Base-by-base conservation (phyloP, 2,888 invertebrate species). In the Spodoptera picta region DNA sequence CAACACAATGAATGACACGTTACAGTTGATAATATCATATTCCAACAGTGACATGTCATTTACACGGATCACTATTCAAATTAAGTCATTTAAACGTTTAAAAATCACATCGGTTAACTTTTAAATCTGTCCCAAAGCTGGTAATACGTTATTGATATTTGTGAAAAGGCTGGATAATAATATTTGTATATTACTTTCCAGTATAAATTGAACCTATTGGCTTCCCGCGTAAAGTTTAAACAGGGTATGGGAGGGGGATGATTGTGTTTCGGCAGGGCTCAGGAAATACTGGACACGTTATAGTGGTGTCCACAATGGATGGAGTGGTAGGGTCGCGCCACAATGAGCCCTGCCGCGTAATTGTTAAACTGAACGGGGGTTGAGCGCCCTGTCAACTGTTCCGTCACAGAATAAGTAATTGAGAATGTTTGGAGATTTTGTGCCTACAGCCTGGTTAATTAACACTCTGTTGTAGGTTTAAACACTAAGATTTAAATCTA, bases 121-220 rank as follows among this genome's bases (percentile, higher is more conserved):
- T 92, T 89, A 92, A 94, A 94, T 93, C 92, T 89, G 87, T 87
- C 88, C 87, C 85, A 88, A 88, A 88, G 91, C 90, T 86, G 86
- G 91, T 93, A 93, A 93, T 92, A 92, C 91, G 90, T 92, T 93
- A 94, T 93, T 94, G 94, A 93, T 94, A 94, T 94, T 93, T 93
- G 91, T 92, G 90, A 92, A 92, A 92, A 88, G 90, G 87, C 89
- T 87, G 91, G 92, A 92, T 94, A 94, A 94, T 93, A 94, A 94
- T 94, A 94, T 94, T 94, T 94, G 93, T 93, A 87, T 89, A 88
- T 84, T 78, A 80, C 79, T 83, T 71, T 65, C 92, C 90, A 89
- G 63, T 73, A 62, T 89, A 83, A 63, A 44, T 69, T 86, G 91
- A 87, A 44, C 92, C 82, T 47, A 81, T 81, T 69, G 73, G 76